These are phyloP conservation scores for Cydia splendana DNA, from an alignment of 1,140 invertebrate species.

Conservation along the genomic window DNA sequence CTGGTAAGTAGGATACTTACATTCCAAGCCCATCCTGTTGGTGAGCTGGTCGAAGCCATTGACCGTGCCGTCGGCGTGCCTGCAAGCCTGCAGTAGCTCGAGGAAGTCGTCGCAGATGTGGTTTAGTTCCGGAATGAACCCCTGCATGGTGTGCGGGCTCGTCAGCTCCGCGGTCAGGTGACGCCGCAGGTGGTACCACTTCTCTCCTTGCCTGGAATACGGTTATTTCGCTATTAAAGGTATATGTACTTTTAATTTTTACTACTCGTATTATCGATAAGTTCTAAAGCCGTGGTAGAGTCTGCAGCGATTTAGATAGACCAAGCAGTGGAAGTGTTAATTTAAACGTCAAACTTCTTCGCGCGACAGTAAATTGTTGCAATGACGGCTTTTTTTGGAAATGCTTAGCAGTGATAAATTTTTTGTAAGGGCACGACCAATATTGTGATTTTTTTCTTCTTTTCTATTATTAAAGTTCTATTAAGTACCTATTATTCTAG, in stretches of 20 bases:
- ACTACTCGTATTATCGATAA: too few species aligned
- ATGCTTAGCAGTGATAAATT: too few species aligned
- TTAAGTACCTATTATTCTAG: too few species aligned
- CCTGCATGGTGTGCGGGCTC: constrained; percentile 86
- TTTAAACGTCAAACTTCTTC: too few species aligned
- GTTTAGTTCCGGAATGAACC: constrained; percentile 89
- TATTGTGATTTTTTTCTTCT: too few species aligned
- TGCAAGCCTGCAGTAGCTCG: constrained; percentile 81
- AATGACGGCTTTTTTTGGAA: too few species aligned
- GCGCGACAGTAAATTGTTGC: too few species aligned
- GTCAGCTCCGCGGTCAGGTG: constrained; percentile 89
- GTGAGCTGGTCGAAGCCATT: constrained; percentile 86
- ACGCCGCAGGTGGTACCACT: constrained; percentile 88
- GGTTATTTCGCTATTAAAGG: background rate
- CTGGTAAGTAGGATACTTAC: constrained; percentile 75
- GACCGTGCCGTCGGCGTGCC: constrained; percentile 78
- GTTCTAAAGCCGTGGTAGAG: too few species aligned
- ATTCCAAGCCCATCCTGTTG: constrained; percentile 89
- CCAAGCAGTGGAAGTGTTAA: too few species aligned
- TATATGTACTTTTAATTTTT: background rate
- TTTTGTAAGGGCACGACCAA: too few species aligned
- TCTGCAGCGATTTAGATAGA: too few species aligned
- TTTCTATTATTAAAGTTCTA: too few species aligned
- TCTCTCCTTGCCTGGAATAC: constrained; percentile 86
- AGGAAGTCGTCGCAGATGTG: constrained; percentile 90